A percentile compares a stretch with the other conserved stretches of the same genome.
Evolutionary conservation across 2,113 vertebrate species (phyloP).

Genomic region (Bettongia penicillata): DNA sequence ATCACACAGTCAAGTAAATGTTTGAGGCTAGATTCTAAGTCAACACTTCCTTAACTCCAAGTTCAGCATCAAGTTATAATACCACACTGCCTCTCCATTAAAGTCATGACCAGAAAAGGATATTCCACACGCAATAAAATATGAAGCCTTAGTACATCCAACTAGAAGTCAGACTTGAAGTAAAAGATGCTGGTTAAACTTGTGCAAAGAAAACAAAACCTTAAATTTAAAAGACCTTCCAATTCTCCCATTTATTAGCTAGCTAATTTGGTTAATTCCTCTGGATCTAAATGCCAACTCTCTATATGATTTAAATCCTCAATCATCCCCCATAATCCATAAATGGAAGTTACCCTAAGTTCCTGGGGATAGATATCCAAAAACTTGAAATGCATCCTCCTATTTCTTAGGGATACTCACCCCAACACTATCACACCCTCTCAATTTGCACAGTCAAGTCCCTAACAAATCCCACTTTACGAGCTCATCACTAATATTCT

Average conservation of each 20-base stretch:
- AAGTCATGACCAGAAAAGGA: background rate
- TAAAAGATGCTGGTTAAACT: background rate
- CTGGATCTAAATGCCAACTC: background rate
- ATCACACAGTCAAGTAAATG: background rate
- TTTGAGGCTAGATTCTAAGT: background rate
- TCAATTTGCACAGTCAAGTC: background rate
- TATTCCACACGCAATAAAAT: background rate
- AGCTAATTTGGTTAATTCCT: background rate
- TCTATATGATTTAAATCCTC: background rate
- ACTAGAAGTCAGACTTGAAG: background rate
- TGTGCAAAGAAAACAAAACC: background rate
- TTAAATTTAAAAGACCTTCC: background rate
- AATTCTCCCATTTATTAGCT: background rate
- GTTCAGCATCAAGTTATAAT: background rate
- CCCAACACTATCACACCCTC: background rate
- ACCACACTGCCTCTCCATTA: background rate
- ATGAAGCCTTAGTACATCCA: background rate
- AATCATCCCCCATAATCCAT: background rate
- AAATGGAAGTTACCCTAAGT: background rate
- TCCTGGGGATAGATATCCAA: background rate
- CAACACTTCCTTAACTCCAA: background rate
- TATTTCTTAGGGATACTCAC: background rate
- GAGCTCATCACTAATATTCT: background rate
- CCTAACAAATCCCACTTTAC: background rate
- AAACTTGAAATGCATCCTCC: background rate